phyloP scores from a whole-genome alignment of 2,888 invertebrate species.

The Eutolmus rufibarbis region DNA sequence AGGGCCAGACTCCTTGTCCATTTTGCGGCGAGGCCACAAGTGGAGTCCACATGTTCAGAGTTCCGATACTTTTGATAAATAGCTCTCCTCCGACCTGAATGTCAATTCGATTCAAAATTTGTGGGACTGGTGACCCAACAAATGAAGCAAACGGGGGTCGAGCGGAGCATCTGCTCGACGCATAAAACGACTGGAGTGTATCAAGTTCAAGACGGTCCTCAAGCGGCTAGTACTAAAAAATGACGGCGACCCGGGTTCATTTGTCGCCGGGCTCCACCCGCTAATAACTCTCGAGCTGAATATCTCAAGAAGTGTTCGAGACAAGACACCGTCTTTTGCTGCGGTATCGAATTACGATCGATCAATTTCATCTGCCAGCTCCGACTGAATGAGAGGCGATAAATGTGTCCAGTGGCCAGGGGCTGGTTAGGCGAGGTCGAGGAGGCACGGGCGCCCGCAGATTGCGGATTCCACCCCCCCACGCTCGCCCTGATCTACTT shows the following conservation, averaged over 20 bases:
- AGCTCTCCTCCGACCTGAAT: background rate
- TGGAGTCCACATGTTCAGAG: background rate
- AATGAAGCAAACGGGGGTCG: background rate
- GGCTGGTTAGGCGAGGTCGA: background rate
- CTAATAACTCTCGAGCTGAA: background rate
- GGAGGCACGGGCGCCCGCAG: background rate
- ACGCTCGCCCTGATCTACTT: background rate
- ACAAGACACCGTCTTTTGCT: background rate
- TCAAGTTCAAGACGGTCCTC: constrained; percentile 1
- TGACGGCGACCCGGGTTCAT: background rate
- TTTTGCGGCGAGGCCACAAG: background rate
- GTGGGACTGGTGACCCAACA: background rate
- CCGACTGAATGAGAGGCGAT: background rate
- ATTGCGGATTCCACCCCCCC: background rate
- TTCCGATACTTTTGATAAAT: background rate
- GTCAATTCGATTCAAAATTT: background rate
- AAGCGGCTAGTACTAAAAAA: background rate
- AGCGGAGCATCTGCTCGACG: background rate
- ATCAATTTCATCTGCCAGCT: constrained; percentile 13
- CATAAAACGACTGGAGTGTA: background rate
- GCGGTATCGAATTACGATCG: constrained; percentile 3
- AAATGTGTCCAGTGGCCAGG: background rate
- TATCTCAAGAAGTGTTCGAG: background rate
- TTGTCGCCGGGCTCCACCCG: background rate
- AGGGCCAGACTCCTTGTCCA: background rate